Percentiles rank a stretch among this genome's conserved stretches.
Conservation (phyloP, 2,113 vertebrate species). For the Dasyornis broadbenti region DNA sequence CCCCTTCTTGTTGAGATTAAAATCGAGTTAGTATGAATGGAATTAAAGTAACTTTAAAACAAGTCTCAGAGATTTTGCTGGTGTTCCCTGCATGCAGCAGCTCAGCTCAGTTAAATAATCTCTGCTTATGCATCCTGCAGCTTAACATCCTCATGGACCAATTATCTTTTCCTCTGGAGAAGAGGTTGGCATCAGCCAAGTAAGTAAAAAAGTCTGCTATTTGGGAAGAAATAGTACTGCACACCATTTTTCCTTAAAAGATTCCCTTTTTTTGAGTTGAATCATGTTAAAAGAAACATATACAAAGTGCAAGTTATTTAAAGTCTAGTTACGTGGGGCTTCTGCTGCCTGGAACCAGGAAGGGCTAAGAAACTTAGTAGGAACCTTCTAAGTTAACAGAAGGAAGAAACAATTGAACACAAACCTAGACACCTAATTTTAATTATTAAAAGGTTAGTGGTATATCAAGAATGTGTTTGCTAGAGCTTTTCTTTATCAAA, state of each 20-base stretch:
- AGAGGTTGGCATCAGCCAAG: neutral
- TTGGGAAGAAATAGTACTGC: neutral
- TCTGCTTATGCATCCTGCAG: neutral
- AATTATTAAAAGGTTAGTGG: constrained; percentile 25
- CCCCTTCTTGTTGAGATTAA: neutral
- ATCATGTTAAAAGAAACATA: constrained; percentile 45
- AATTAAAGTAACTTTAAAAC: neutral
- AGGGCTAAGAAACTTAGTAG: constrained; percentile 10
- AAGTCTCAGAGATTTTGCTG: neutral
- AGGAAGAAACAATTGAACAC: constrained; percentile 1
- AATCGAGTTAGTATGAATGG: neutral
- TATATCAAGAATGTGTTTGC: constrained; percentile 9
- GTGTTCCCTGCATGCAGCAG: neutral
- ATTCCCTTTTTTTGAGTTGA: neutral
- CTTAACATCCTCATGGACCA: neutral
- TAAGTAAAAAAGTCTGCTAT: neutral
- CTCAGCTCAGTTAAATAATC: neutral
- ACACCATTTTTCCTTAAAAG: constrained; percentile 1
- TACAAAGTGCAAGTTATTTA: constrained; percentile 72
- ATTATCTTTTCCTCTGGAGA: neutral
- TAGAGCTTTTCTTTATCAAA: neutral
- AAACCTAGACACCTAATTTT: constrained; percentile 40
- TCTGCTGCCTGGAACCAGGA: constrained; percentile 55
- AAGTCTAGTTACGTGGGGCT: constrained; percentile 42
- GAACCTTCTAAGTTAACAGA: constrained; percentile 5